Percentiles rank a stretch among this genome's conserved stretches.
These are phyloP conservation scores for Cliona cf. orientalis DNA, from an alignment of 37 sponge, comb jelly and placozoan genomes.

Conservation along the genomic window DNA sequence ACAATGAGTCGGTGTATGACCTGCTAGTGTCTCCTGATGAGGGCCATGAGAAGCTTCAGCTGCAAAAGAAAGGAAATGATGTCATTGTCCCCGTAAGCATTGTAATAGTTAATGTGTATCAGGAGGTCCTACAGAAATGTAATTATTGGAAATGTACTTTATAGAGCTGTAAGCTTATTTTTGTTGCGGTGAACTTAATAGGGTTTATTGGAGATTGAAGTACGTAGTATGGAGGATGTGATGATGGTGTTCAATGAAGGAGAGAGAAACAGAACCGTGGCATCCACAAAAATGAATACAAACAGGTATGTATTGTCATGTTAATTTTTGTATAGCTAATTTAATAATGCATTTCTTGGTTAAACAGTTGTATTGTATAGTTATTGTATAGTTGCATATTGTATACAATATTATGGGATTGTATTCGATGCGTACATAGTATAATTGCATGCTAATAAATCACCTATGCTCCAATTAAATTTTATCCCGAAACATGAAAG, in stretches of 20 bases:
- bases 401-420: too few species aligned
- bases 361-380: too few species aligned
- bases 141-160: not conserved
- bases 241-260: slow-evolving; percentile 64
- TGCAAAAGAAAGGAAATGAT: slow-evolving; percentile 69
- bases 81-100: slow-evolving; percentile 58
- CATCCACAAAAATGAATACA: slow-evolving; percentile 86
- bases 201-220: slow-evolving; percentile 77
- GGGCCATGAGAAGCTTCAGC: slow-evolving; percentile 50
- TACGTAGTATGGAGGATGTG: slow-evolving; percentile 62
- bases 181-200: not conserved
- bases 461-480: too few species aligned
- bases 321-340: too few species aligned
- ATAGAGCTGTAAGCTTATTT: not conserved
- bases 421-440: too few species aligned
- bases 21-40: slow-evolving; percentile 55
- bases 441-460: too few species aligned
- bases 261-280: slow-evolving; percentile 77
- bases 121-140: not conserved
- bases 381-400: too few species aligned
- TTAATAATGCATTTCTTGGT: too few species aligned
- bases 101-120: not conserved
- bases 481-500: too few species aligned
- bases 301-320: slow-evolving; percentile 78
- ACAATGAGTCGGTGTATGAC: slow-evolving; percentile 79